Evolutionary conservation across 2,888 invertebrate genomes (phyloP).

Genomic region (Cheilosia pagana): DNA sequence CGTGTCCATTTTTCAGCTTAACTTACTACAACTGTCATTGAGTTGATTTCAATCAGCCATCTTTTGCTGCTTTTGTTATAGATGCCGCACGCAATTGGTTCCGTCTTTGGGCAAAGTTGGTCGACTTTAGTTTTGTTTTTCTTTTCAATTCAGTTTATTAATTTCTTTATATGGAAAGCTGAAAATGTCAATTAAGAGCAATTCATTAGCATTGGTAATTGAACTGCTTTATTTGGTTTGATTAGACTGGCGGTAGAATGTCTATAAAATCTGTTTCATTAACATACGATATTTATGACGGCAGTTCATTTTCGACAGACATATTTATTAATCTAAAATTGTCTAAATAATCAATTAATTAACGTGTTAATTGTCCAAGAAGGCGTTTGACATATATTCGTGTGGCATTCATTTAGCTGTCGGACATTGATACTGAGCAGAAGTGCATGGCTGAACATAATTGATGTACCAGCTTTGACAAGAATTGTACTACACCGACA

Average conservation of each 20-base stretch:
- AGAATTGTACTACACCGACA: too few species aligned
- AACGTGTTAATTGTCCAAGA: too few species aligned
- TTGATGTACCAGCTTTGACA: too few species aligned
- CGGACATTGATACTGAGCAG: too few species aligned
- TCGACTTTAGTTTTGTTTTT: not conserved
- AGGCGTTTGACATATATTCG: too few species aligned
- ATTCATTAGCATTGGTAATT: conserved; percentile 46
- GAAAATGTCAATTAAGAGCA: conserved; percentile 36
- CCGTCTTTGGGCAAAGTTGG: conserved; percentile 29
- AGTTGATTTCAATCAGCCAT: not conserved
- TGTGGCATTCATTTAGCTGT: too few species aligned
- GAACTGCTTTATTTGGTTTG: conserved; percentile 30
- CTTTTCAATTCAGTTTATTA: conserved; percentile 17
- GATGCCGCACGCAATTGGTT: conserved; percentile 30
- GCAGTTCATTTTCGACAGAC: not conserved
- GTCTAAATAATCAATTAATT: too few species aligned
- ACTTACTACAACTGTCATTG: too few species aligned
- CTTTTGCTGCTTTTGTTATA: not conserved
- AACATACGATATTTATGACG: conserved; percentile 17
- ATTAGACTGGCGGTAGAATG: conserved; percentile 7
- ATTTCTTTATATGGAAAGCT: conserved; percentile 45
- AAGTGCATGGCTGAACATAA: too few species aligned
- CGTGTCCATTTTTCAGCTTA: not conserved
- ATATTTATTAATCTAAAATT: not conserved
- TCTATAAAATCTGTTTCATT: conserved; percentile 15